Percentiles rank a stretch among this genome's conserved stretches.
phyloP scores from a whole-genome alignment of 2,888 invertebrate species.

The Melanophora roralis region DNA sequence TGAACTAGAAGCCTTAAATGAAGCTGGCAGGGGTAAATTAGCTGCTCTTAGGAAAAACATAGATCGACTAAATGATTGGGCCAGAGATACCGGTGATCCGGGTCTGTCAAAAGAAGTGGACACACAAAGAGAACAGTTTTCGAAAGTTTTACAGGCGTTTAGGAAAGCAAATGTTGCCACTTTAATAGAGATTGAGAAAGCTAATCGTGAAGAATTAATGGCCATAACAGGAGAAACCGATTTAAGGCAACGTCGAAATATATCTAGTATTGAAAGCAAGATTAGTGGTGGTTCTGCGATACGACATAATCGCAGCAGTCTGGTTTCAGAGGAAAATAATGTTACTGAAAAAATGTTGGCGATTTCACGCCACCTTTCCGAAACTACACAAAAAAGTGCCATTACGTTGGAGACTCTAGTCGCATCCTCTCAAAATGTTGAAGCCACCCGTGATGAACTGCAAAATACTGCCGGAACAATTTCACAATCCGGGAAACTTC shows the following conservation, averaged over 20 bases:
- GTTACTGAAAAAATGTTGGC: slow-evolving; percentile 91
- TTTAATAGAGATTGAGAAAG: slow-evolving; percentile 87
- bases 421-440: slow-evolving; percentile 83
- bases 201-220: slow-evolving; percentile 85
- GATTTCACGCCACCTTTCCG: slow-evolving; percentile 90
- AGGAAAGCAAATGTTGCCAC: slow-evolving; percentile 88
- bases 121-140: slow-evolving; percentile 83
- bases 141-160: slow-evolving; percentile 85
- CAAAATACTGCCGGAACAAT: slow-evolving; percentile 91
- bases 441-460: slow-evolving; percentile 88
- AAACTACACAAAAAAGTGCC: slow-evolving; percentile 91
- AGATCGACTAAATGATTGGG: slow-evolving; percentile 83
- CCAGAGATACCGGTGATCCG: slow-evolving; percentile 82
- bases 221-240: slow-evolving; percentile 79
- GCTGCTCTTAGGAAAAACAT: slow-evolving; percentile 83
- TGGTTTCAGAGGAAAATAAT: slow-evolving; percentile 79
- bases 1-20: slow-evolving; percentile 85
- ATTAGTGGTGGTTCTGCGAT: slow-evolving; percentile 26
- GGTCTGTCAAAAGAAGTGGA: slow-evolving; percentile 82
- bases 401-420: slow-evolving; percentile 88
- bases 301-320: slow-evolving; percentile 80
- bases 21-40: slow-evolving; percentile 85
- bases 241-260: slow-evolving; percentile 79
- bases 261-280: slow-evolving; percentile 24
- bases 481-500: slow-evolving; percentile 90